These are phyloP conservation scores for Halcyon badia DNA, from an alignment of 2,797 vertebrate genomes.

Conservation along the genomic window DNA sequence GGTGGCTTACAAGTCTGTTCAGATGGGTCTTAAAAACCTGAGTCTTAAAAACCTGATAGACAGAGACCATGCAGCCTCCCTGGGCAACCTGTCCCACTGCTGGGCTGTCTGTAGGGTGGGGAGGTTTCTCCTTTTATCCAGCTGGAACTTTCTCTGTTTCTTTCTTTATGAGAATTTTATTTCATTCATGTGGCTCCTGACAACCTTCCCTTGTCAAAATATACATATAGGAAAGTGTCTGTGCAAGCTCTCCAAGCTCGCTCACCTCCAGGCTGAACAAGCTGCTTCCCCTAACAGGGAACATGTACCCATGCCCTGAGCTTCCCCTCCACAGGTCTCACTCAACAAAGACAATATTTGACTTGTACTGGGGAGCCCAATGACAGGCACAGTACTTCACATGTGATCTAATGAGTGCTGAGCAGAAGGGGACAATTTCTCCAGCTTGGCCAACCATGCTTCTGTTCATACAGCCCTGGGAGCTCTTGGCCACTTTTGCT, in stretches of 20 bases:
- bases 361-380: neutral
- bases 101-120: neutral
- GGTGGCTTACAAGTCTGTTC: neutral
- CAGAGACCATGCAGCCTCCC: neutral
- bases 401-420: fast-evolving
- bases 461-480: neutral
- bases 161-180: neutral
- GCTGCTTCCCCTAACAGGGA: neutral
- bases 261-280: neutral
- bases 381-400: neutral
- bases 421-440: neutral
- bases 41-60: neutral
- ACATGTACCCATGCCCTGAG: fast-evolving
- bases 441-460: neutral
- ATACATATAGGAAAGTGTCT: fast-evolving
- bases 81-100: neutral
- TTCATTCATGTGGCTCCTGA: neutral
- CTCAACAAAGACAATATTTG: neutral
- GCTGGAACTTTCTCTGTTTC: neutral
- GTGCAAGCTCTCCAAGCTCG: fast-evolving
- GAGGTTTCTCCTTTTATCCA: neutral
- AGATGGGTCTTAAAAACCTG: neutral
- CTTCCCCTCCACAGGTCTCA: neutral
- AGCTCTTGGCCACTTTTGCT: neutral
- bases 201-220: neutral